These are phyloP conservation scores for Sapajus apella DNA, from an alignment of 2,113 vertebrate species.

Conservation along the genomic window DNA sequence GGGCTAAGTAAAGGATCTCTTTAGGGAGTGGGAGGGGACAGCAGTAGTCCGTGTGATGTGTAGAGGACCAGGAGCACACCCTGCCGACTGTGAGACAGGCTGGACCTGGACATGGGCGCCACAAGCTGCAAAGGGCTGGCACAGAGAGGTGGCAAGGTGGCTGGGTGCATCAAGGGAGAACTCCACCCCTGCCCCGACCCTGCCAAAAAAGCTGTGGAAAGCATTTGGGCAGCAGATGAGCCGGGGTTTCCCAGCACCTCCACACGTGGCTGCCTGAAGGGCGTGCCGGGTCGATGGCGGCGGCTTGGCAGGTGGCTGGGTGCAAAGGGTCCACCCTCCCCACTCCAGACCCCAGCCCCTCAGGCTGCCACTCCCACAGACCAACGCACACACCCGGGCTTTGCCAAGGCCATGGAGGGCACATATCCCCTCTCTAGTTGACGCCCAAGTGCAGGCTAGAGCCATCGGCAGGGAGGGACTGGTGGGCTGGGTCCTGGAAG, in stretches of 20 bases:
- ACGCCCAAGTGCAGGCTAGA: not conserved
- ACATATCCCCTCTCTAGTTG: not conserved
- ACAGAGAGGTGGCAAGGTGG: not conserved
- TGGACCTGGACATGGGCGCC: not conserved
- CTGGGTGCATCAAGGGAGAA: not conserved
- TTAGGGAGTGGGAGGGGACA: not conserved
- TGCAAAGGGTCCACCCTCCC: not conserved
- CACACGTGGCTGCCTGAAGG: not conserved
- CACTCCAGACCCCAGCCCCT: not conserved
- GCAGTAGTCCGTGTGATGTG: too few relatives aligned
- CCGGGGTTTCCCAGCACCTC: not conserved
- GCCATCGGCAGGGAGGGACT: too few relatives aligned
- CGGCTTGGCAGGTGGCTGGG: not conserved
- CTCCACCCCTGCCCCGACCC: not conserved
- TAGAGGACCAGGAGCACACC: not conserved
- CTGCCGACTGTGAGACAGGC: not conserved
- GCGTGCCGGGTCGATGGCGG: not conserved
- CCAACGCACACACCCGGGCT: fast-evolving
- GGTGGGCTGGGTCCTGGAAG: not conserved
- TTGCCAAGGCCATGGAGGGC: not conserved
- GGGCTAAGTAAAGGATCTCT: not conserved
- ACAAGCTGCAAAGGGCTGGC: not conserved
- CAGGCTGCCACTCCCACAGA: not conserved
- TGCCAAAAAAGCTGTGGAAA: not conserved
- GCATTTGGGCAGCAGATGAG: not conserved